Percentiles rank a stretch among this genome's conserved stretches.
These are phyloP conservation scores for Drosophila parvula DNA, from an alignment of 1,140 invertebrate genomes.

Conservation along the genomic window DNA sequence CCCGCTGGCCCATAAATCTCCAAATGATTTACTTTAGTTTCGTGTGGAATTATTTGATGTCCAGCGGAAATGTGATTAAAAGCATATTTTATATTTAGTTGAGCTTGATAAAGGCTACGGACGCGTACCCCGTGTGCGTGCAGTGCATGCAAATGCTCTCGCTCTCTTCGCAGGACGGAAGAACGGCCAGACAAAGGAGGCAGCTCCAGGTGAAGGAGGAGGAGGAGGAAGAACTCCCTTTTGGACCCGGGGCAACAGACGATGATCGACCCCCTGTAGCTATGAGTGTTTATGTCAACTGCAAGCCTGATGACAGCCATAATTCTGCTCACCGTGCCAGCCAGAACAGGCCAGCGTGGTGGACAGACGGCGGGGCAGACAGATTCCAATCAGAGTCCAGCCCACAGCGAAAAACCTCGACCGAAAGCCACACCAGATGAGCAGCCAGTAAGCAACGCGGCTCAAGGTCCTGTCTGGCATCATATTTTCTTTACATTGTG, in stretches of 20 bases:
- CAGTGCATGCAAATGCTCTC: slow-evolving; percentile 42
- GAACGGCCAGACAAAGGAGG: slow-evolving; percentile 36
- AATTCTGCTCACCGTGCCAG: slow-evolving; percentile 58
- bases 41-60: slow-evolving; percentile 82
- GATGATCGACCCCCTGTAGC: slow-evolving; percentile 71
- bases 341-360: background rate
- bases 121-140: slow-evolving; percentile 31
- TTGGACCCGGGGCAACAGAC: slow-evolving; percentile 32
- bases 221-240: slow-evolving; percentile 10
- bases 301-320: slow-evolving; percentile 76
- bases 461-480: slow-evolving; percentile 48
- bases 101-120: slow-evolving; percentile 49
- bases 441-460: slow-evolving; percentile 34
- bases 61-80: slow-evolving; percentile 80
- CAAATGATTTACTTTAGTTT: slow-evolving; percentile 84
- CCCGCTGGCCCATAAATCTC: slow-evolving; percentile 77
- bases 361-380: slow-evolving; percentile 12
- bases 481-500: background rate
- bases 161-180: background rate
- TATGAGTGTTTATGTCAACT: slow-evolving; percentile 80
- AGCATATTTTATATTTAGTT: slow-evolving; percentile 78
- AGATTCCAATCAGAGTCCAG: slow-evolving; percentile 38
- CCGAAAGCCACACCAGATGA: slow-evolving; percentile 48
- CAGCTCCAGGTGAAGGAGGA: background rate
- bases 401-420: slow-evolving; percentile 19